Base-by-base conservation (phyloP, 2,113 vertebrate genomes). In the Desmodus rotundus region DNA sequence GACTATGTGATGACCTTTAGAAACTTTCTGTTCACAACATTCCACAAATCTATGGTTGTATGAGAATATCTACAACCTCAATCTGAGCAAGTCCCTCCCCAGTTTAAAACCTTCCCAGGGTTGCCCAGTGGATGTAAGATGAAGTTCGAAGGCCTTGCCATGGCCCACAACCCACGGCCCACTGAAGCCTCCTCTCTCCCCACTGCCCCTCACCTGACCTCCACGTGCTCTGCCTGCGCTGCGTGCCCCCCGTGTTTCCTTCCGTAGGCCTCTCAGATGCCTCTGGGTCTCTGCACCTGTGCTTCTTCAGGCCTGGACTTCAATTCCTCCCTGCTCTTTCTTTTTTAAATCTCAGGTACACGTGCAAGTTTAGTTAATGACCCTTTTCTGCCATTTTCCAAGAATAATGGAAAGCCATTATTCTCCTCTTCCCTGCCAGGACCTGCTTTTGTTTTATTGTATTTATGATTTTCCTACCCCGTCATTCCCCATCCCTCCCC, bases 121-220 rank as follows among this genome's bases (percentile, higher is more conserved):
- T 22, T 43, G 61, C 47, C 61, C 47, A 70, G 85, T 19, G 77
- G 87, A 33, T 36, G 7, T 15, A 76, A 81, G 86, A 67, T 41
- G 28, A 67, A 82, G 78, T 88, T 52, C 43, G 5, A 73, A 87
- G 58, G n/a, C 61, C 45, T 56, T 33, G 33, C 2, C 5, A 0
- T 1, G 65, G 73, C 6, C 50, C 36, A 6, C 1, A n/a, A n/a
- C n/a, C n/a, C n/a, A n/a, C n/a, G 4, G 0, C 33, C 24, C 14
- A 7, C 12, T 0, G 4, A 4, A 54, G 33, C 58, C 74, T 45
- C 17, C 36, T 36, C 3, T 10, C 38, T n/a, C 38, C 14, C 38
- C 11, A 4, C 77, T 13, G 3, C 3, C 36, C 3, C 36, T 58
- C 2, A 31, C 24, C 31, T 17, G 15, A 13, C 41, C 22, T 67